Evolutionary conservation across 1,140 invertebrate genomes (phyloP), one percentile per base, ranked within the genome.

Genomic region (Drosophila asahinai): DNA sequence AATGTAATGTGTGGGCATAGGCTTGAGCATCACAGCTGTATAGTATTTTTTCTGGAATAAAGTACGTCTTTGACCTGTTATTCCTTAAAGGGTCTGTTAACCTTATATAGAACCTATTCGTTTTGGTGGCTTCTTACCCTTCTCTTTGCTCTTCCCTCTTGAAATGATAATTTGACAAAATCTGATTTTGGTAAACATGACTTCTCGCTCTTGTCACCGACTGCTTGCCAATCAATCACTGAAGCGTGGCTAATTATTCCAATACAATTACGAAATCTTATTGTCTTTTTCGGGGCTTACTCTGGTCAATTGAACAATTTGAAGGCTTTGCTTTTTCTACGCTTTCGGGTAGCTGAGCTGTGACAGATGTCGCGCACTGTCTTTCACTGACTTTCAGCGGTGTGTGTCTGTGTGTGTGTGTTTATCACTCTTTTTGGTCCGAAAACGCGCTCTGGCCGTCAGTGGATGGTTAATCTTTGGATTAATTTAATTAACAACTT

Each of bases 401-500:
- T 43, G 38, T 40, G 19, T 22, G 27, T 19, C 19, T 19, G 1
- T 33, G 27, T 33, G 25, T 33, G 27, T 54, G 27, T 63, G 17
- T 68, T 66, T 63, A 66, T 63, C 77, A 75, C 65, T 68, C 15
- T 22, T 22, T 22, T 55, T 38, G 25, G 61, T 45, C 11, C 36
- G n/a, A 70, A 62, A 68, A 70, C 64, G 51, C 45, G 63, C 57
- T 67, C 63, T 25, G 27, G n/a, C 33, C 62, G 62, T 68, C 45
- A 42, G 17, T 73, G 81, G 65, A 81, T 67, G 61, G 77, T 74
- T 87, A 86, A 86, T 81, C 81, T 90, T 79, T 76, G 62, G 59
- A 52, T 90, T 89, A 89, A 89, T 90, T 89, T 81, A 89, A 89
- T 89, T 89, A 89, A 90, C 83, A 70, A 74, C 80, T 87, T 87